A percentile compares a stretch with the other conserved stretches of the same genome.
phyloP scores from a whole-genome alignment of 2,113 vertebrate genomes.

The Podarcis raffonei region DNA sequence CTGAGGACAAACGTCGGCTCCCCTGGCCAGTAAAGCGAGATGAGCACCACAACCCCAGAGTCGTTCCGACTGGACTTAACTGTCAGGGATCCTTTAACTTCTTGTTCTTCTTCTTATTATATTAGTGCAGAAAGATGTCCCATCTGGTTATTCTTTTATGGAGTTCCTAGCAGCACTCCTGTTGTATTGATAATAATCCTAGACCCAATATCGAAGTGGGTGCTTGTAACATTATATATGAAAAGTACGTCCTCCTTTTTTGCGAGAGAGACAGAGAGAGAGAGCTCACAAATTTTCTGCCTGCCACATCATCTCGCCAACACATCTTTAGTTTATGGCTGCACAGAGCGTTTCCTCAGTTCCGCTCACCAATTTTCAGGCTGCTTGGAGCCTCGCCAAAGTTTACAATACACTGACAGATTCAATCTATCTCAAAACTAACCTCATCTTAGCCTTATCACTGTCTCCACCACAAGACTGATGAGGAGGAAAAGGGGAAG shows the following conservation, averaged over 20 bases:
- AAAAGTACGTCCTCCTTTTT: conserved; percentile 48
- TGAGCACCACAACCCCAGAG: no score
- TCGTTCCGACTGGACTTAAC: no score
- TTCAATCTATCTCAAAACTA: conserved; percentile 61
- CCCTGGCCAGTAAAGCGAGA: no score
- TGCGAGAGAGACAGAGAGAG: neutral
- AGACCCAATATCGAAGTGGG: no score
- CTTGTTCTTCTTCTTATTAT: fast-evolving
- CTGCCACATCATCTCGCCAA: conserved; percentile 22
- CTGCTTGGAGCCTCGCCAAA: conserved; percentile 64
- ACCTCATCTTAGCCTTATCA: conserved; percentile 56
- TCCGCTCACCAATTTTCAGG: conserved; percentile 38
- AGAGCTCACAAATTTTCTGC: conserved; percentile 33
- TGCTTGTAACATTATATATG: neutral
- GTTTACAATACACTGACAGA: conserved; percentile 51
- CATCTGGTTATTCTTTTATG: neutral
- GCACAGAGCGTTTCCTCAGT: conserved; percentile 53
- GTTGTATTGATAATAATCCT: conserved; percentile 26
- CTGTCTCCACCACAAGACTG: conserved; percentile 41
- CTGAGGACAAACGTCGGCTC: no score
- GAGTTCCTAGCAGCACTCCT: neutral
- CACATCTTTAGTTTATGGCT: conserved; percentile 32
- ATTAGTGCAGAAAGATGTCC: neutral
- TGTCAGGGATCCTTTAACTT: no score
- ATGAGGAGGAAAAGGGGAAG: conserved; percentile 40